Evolutionary conservation across 2,888 invertebrate genomes (phyloP).

Genomic region (Xanthia togata): DNA sequence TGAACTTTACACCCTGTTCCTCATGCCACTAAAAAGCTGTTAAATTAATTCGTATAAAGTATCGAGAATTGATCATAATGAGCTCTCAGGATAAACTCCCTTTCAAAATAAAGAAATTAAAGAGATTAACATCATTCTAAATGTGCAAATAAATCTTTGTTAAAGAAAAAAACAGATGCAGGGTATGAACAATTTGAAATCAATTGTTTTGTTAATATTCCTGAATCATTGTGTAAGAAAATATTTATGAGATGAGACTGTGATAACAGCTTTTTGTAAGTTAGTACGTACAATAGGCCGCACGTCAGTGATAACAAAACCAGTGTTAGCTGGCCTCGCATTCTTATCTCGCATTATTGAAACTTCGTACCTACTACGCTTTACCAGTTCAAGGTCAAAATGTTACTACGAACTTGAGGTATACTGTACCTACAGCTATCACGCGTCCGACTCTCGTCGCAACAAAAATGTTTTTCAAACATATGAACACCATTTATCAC

Average conservation of each 20-base stretch:
- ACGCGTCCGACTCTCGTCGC: background rate
- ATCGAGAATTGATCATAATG: background rate
- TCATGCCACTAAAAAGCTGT: too few relatives aligned
- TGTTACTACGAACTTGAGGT: background rate
- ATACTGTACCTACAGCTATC: background rate
- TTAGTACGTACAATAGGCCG: background rate
- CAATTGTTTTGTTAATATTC: background rate
- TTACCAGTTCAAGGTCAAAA: background rate
- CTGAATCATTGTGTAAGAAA: background rate
- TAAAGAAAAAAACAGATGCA: too few relatives aligned
- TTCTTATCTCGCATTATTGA: too few relatives aligned
- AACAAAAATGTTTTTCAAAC: conserved; percentile 33
- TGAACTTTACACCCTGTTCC: too few relatives aligned
- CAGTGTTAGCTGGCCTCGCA: background rate
- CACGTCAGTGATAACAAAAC: background rate
- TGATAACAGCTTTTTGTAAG: background rate
- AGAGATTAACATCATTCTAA: too few relatives aligned
- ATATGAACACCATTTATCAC: conserved; percentile 44
- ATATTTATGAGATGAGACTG: background rate
- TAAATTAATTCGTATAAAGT: background rate
- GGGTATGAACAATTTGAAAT: background rate
- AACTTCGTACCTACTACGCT: background rate
- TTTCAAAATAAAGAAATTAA: background rate
- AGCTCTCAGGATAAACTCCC: background rate
- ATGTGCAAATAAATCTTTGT: background rate